Percentiles rank a stretch among this genome's conserved stretches.
phyloP scores from a whole-genome alignment of 1,140 invertebrate species.

The Steinernema feltiae region DNA sequence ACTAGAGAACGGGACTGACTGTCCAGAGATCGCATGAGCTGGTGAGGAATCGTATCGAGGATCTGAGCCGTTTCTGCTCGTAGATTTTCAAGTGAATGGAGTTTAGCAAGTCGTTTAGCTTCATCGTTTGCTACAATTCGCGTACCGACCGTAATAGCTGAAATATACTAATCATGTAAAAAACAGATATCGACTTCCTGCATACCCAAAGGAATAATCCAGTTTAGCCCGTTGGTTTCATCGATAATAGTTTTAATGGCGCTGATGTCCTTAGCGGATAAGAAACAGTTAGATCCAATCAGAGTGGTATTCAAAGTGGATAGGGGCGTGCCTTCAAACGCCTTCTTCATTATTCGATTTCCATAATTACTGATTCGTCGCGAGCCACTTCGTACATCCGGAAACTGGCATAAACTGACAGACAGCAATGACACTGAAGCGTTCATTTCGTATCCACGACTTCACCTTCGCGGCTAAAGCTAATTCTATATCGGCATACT shows the following conservation, averaged over 20 bases:
- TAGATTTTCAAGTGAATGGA: conserved; percentile 35
- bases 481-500: conserved; percentile 43
- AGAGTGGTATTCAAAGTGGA: conserved; percentile 25
- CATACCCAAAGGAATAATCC: conserved; percentile 44
- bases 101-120: conserved; percentile 31
- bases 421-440: conserved; percentile 41
- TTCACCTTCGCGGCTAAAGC: conserved; percentile 40
- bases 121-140: conserved; percentile 40
- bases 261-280: conserved; percentile 35
- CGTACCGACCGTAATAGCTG: conserved; percentile 35
- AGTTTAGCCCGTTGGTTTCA: conserved; percentile 40
- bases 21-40: not conserved
- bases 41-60: conserved; percentile 11
- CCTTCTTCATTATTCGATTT: conserved; percentile 40
- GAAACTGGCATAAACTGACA: conserved; percentile 42
- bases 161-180: conserved; percentile 24
- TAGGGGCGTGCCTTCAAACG: conserved; percentile 43
- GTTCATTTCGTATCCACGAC: conserved; percentile 36
- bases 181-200: conserved; percentile 4
- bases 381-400: conserved; percentile 35
- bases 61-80: conserved; percentile 46
- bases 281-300: conserved; percentile 29
- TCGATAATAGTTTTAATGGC: conserved; percentile 36
- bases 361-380: conserved; percentile 43
- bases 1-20: not conserved